phyloP scores from a whole-genome alignment of 1,140 invertebrate species.

The Euwallacea similis region DNA sequence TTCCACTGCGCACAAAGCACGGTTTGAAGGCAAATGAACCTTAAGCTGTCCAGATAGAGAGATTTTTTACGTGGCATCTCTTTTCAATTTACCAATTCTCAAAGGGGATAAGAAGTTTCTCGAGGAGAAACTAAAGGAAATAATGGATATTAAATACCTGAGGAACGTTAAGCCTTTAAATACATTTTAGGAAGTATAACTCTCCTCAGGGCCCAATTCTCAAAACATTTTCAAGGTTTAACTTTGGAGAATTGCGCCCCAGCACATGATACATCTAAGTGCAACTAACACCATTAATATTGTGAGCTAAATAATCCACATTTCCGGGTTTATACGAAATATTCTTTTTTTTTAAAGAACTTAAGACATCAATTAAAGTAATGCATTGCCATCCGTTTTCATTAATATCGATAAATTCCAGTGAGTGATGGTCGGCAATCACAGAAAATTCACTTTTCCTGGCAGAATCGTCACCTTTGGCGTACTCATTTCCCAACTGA shows the following conservation, averaged over 20 bases:
- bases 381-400: slow-evolving; percentile 17
- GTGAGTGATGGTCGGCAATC: slow-evolving; percentile 6
- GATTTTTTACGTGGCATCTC: too few species aligned
- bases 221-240: too few species aligned
- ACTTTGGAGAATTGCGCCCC: too few species aligned
- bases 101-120: too few species aligned
- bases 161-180: too few species aligned
- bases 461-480: neutral
- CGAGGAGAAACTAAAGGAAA: too few species aligned
- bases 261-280: neutral
- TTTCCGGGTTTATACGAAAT: slow-evolving; percentile 10
- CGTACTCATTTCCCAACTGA: slow-evolving; percentile 20
- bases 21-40: slow-evolving; percentile 3
- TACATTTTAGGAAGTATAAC: too few species aligned
- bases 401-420: slow-evolving; percentile 22
- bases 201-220: too few species aligned
- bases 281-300: slow-evolving; percentile 27
- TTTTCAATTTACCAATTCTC: too few species aligned
- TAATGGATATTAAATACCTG: too few species aligned
- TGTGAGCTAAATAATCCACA: neutral
- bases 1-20: neutral
- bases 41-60: neutral
- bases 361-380: slow-evolving; percentile 15
- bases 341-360: slow-evolving; percentile 12
- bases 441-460: slow-evolving; percentile 10